Evolutionary conservation across 2,113 vertebrate genomes (phyloP), one percentile per base, ranked within the genome.

Genomic region (mouse (Mus musculus)): DNA sequence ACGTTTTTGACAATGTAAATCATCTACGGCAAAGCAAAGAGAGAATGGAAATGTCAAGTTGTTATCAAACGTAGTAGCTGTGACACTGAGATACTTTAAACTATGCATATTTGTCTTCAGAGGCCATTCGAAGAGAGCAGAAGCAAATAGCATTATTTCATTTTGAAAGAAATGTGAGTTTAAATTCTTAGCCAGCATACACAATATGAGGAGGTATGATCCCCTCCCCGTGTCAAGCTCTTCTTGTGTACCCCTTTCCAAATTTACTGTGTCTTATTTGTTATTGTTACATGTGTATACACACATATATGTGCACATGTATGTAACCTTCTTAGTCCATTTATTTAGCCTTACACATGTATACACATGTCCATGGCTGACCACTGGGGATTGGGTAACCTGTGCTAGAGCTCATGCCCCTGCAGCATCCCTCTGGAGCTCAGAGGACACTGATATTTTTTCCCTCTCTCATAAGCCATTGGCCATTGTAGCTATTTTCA

Each of bases 1-100:
- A 81, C 56, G 81, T 61, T 88, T 95, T 96, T 88, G 5, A 75
- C 82, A 95, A 78, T 24, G 39, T 81, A 93, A 26, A 39, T 12
- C 8, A 89, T 65, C 65, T 92, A 12, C 26, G 72, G 7, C 59
- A 95, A 96, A 92, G 67, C 3, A 17, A 13, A 46, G 17, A 13
- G 20, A 16, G 4, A 22, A n/a, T 26, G 71, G 52, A 22, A 71
- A 7, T 30, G 17, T 42, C 42, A 16, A 93, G 30, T 59, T 88
- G 20, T 0, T 78, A 92, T 61, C 61, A 91, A 73, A 89, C 87
- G 85, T 75, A 39, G 36, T 56, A 77, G 88, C 33, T 3, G 81
- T 56, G 3, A 82, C 81, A 82, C 46, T 77, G 3, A 73, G 5
- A 76, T 82, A 72, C 7, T 81, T 93, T 81, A 1, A 78, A 61